These are phyloP conservation scores for Nomada goodeniana DNA, from an alignment of 2,888 invertebrate species.

Conservation along the genomic window DNA sequence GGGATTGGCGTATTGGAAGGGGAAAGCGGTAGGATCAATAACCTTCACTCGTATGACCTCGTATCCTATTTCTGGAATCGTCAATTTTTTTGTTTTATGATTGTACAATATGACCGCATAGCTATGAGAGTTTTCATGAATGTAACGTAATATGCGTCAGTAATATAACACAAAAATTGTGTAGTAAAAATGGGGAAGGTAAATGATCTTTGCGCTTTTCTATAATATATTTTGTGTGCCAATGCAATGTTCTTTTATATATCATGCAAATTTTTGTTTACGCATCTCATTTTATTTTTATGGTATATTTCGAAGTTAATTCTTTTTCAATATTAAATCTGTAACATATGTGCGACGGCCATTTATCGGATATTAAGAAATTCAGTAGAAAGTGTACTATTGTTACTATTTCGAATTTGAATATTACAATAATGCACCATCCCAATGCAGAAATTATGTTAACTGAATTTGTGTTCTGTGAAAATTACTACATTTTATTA, in stretches of 20 bases:
- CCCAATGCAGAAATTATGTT: background rate
- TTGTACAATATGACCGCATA: slow-evolving; percentile 10
- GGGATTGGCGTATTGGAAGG: slow-evolving; percentile 15
- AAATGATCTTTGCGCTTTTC: slow-evolving; percentile 39
- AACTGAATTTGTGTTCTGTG: background rate
- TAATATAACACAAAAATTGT: slow-evolving; percentile 22
- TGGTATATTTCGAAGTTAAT: background rate
- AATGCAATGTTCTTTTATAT: background rate
- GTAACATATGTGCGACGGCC: background rate
- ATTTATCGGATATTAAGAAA: background rate
- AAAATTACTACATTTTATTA: background rate
- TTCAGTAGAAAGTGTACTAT: background rate
- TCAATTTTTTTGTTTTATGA: slow-evolving; percentile 28
- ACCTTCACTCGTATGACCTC: slow-evolving; percentile 65
- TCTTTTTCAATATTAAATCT: background rate
- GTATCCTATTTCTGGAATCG: slow-evolving; percentile 59
- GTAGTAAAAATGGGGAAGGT: slow-evolving; percentile 45
- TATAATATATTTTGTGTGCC: background rate
- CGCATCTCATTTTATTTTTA: slow-evolving; percentile 5
- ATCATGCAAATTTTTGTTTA: background rate
- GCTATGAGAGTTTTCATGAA: slow-evolving; percentile 29
- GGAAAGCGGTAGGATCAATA: slow-evolving; percentile 69
- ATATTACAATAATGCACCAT: background rate
- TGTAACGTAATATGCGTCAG: slow-evolving; percentile 26
- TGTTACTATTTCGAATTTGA: background rate